Evolutionary conservation across 2,113 vertebrate genomes (phyloP).

Genomic region (Rattus rattus): DNA sequence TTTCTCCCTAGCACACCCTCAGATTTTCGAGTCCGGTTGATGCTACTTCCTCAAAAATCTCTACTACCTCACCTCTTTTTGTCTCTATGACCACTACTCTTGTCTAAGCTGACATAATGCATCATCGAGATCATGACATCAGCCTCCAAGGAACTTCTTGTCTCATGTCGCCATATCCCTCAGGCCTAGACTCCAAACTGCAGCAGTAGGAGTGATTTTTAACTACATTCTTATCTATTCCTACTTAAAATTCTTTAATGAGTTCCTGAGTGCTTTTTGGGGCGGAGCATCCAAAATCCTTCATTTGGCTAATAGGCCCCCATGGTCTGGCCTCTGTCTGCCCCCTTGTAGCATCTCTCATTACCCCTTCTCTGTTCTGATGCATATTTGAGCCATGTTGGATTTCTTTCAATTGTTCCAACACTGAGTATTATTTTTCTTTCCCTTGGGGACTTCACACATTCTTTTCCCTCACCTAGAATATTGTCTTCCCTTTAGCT

Average conservation of each 20-base stretch:
- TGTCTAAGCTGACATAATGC: conserved; percentile 2
- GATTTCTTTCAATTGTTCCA: conserved; percentile 11
- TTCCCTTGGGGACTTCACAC: neutral
- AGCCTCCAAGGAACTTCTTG: neutral
- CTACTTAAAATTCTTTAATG: conserved; percentile 41
- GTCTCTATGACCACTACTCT: neutral
- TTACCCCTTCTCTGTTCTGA: neutral
- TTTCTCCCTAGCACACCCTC: neutral
- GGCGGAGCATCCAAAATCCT: neutral
- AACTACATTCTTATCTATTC: conserved; percentile 20
- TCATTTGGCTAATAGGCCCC: neutral
- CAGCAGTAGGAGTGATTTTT: neutral
- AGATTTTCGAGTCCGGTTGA: neutral
- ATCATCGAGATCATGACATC: neutral
- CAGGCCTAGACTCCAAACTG: neutral
- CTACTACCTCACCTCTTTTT: neutral
- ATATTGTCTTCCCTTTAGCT: neutral
- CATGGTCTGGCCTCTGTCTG: neutral
- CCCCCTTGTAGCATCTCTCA: neutral
- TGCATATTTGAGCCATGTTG: neutral
- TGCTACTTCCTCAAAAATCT: neutral
- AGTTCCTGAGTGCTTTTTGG: conserved; percentile 6
- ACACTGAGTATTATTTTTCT: neutral
- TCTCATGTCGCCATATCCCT: neutral
- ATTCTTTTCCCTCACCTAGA: neutral